phyloP scores from a whole-genome alignment of 2,113 vertebrate species.

The Perca schrenkii region DNA sequence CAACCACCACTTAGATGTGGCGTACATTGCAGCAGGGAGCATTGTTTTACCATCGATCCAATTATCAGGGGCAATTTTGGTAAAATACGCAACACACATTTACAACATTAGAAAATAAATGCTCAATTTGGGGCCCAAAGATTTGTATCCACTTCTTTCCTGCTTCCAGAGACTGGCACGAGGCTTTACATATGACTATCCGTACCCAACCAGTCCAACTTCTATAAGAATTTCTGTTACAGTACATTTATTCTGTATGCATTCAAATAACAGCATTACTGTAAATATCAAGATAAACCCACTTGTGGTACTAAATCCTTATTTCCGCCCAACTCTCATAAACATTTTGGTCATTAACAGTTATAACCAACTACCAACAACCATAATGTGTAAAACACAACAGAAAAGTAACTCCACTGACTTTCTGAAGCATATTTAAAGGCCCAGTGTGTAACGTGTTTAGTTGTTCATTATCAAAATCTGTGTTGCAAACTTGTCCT shows the following conservation, averaged over 20 bases:
- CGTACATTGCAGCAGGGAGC: constrained; percentile 5
- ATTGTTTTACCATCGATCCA: not conserved
- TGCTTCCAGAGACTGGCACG: no score
- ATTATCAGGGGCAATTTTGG: not conserved
- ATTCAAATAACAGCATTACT: not conserved
- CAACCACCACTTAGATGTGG: not conserved
- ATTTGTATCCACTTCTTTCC: not conserved
- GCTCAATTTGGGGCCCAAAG: not conserved
- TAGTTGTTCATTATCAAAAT: no score
- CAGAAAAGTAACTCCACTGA: not conserved
- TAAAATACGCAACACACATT: not conserved
- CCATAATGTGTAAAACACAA: not conserved
- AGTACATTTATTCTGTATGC: not conserved
- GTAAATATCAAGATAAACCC: not conserved
- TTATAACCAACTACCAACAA: not conserved
- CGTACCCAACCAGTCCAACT: not conserved
- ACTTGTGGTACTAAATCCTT: not conserved
- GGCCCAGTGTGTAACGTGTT: no score
- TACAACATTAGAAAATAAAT: not conserved
- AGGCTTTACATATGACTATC: no score
- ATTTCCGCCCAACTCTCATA: not conserved
- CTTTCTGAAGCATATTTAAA: not conserved
- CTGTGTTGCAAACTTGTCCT: no score
- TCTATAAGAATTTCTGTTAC: not conserved
- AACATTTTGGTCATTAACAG: constrained; percentile 1